phyloP scores from a whole-genome alignment of 92 coral and sea anemone species.

The Paramuricea clavata region DNA sequence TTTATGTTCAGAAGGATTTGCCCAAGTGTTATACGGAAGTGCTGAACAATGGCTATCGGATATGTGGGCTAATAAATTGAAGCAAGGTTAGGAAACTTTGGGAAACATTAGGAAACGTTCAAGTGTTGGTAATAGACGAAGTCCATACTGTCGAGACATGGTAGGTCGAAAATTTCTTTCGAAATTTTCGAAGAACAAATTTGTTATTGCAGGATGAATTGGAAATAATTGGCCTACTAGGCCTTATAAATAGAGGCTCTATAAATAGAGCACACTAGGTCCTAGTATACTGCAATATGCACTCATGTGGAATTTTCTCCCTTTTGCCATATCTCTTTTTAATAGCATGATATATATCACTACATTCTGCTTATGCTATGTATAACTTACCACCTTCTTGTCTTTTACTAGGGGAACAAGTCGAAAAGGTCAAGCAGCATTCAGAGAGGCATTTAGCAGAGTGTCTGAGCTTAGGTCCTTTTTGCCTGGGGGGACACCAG shows the following conservation, averaged over 20 bases:
- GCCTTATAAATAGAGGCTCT: too few relatives aligned
- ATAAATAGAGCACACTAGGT: too few relatives aligned
- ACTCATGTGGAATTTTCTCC: too few relatives aligned
- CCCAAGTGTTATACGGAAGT: constrained; percentile 65
- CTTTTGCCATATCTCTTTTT: too few relatives aligned
- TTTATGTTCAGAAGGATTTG: neutral
- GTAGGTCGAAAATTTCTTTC: neutral
- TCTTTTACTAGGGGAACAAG: constrained; percentile 43
- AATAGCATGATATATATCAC: neutral
- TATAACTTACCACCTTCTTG: neutral
- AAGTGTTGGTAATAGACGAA: constrained; percentile 59
- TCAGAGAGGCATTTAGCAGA: constrained; percentile 50
- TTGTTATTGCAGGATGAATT: too few relatives aligned
- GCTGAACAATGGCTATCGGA: constrained; percentile 69
- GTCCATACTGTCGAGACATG: constrained; percentile 28
- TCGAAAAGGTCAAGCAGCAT: constrained; percentile 55
- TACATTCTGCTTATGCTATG: neutral
- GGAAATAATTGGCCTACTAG: too few relatives aligned
- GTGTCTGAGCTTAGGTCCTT: constrained; percentile 34
- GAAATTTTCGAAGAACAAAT: too few relatives aligned
- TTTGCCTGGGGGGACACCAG: constrained; percentile 25
- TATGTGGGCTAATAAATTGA: constrained; percentile 30
- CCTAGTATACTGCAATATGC: too few relatives aligned
- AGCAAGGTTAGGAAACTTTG: neutral
- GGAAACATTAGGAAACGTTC: constrained; percentile 33